Conservation (phyloP, 1,140 invertebrate species). For the Heliothis virescens region DNA sequence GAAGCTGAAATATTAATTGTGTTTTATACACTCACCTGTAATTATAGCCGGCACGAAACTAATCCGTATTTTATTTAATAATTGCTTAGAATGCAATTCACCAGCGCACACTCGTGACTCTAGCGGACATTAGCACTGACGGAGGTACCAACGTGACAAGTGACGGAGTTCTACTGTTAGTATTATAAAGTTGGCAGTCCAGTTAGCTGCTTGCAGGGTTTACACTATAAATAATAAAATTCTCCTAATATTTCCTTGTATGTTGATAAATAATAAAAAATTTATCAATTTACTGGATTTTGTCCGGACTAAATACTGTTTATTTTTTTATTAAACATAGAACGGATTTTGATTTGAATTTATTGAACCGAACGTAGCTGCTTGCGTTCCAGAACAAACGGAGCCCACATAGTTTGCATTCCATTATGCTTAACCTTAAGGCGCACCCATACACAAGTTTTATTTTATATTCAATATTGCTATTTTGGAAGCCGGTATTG, state of each 20-base stretch:
- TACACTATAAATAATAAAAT: background rate
- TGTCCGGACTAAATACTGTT: too few relatives aligned
- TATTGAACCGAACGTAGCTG: too few relatives aligned
- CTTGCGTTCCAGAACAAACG: too few relatives aligned
- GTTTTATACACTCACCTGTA: conserved; percentile 42
- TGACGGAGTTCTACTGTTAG: conserved; percentile 26
- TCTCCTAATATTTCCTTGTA: background rate
- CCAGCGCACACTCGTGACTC: conserved; percentile 46
- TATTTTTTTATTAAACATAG: too few relatives aligned
- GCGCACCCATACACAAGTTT: too few relatives aligned
- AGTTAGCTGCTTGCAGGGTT: background rate
- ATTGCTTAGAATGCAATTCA: conserved; percentile 37
- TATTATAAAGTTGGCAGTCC: conserved; percentile 51
- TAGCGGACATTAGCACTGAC: conserved; percentile 48
- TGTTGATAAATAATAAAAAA: too few relatives aligned
- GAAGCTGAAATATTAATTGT: conserved; percentile 1
- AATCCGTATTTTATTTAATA: conserved; percentile 44
- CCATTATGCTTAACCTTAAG: too few relatives aligned
- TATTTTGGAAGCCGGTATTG: too few relatives aligned
- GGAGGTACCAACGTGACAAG: conserved; percentile 65
- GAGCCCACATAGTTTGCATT: too few relatives aligned
- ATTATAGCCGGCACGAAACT: conserved; percentile 30
- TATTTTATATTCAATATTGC: too few relatives aligned
- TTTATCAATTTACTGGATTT: too few relatives aligned
- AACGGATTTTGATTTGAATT: too few relatives aligned